These are phyloP conservation scores for Archips xylosteana DNA, from an alignment of 2,888 invertebrate genomes.

Conservation along the genomic window DNA sequence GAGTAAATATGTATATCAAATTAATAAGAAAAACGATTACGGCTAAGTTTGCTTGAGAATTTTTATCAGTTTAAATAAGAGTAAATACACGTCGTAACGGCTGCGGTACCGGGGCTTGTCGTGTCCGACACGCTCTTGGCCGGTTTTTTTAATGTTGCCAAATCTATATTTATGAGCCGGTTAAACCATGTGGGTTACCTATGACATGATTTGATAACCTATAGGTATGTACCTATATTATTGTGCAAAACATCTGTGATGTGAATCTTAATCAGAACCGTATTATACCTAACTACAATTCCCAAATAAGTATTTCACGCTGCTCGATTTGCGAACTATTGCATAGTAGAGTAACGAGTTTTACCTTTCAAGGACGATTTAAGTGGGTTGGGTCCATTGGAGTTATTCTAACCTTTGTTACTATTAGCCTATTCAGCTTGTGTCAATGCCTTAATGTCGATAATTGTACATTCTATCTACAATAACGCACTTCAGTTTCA, in stretches of 20 bases:
- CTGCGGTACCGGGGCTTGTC: too few species aligned
- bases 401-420: constrained; percentile 34
- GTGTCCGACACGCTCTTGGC: too few species aligned
- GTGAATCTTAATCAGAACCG: not conserved
- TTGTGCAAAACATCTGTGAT: not conserved
- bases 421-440: constrained; percentile 23
- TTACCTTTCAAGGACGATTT: constrained; percentile 34
- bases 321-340: constrained; percentile 7
- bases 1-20: too few species aligned
- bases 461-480: not conserved
- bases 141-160: too few species aligned
- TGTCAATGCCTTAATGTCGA: not conserved
- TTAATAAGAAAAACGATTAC: too few species aligned
- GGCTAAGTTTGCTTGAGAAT: too few species aligned
- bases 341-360: constrained; percentile 30
- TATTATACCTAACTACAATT: not conserved
- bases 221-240: not conserved
- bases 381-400: constrained; percentile 19
- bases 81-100: too few species aligned
- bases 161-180: too few species aligned
- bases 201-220: too few species aligned
- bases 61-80: too few species aligned
- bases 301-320: constrained; percentile 29
- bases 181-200: too few species aligned
- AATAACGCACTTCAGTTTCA: too few species aligned